Evolutionary conservation across 2,113 vertebrate genomes (phyloP).

Genomic region (Suricata suricatta): DNA sequence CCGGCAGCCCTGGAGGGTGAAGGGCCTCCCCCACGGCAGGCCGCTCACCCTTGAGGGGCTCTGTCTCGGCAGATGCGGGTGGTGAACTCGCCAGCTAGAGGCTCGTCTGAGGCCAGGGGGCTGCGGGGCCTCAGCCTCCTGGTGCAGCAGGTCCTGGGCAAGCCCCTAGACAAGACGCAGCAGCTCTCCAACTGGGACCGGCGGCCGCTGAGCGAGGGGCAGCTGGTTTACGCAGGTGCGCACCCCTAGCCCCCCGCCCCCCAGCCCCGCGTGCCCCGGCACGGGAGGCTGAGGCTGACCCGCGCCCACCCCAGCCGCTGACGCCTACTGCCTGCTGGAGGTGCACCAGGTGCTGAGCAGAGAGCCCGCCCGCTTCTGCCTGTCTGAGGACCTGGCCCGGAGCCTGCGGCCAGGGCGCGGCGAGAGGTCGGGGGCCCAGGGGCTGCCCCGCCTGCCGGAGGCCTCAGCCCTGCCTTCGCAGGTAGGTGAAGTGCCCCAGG

Average conservation of each 20-base stretch:
- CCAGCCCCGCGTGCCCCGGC: not conserved
- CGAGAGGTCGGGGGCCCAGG: slow-evolving; percentile 56
- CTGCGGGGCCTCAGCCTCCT: slow-evolving; percentile 92
- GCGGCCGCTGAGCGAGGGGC: slow-evolving; percentile 87
- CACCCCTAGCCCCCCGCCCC: rapidly evolving
- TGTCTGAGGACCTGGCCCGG: slow-evolving; percentile 80
- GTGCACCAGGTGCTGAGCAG: slow-evolving; percentile 85
- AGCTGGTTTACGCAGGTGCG: slow-evolving; percentile 92
- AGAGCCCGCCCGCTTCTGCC: slow-evolving; percentile 83
- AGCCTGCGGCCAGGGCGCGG: slow-evolving; percentile 59
- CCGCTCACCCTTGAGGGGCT: not conserved
- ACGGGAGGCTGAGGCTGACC: not conserved
- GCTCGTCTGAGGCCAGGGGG: not conserved
- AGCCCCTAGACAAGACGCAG: slow-evolving; percentile 90
- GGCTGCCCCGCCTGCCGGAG: slow-evolving; percentile 70
- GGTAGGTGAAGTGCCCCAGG: slow-evolving; percentile 69
- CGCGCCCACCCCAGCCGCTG: slow-evolving; percentile 72
- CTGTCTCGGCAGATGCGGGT: not conserved
- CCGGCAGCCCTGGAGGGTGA: rapidly evolving
- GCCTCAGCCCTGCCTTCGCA: not conserved
- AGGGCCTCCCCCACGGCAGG: not conserved
- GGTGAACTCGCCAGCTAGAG: not conserved
- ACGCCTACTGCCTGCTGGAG: slow-evolving; percentile 92
- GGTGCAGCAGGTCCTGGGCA: slow-evolving; percentile 90
- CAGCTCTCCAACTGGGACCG: slow-evolving; percentile 95